Evolutionary conservation across 2,888 invertebrate genomes (phyloP).

Genomic region (Phrixothrix hirtus): DNA sequence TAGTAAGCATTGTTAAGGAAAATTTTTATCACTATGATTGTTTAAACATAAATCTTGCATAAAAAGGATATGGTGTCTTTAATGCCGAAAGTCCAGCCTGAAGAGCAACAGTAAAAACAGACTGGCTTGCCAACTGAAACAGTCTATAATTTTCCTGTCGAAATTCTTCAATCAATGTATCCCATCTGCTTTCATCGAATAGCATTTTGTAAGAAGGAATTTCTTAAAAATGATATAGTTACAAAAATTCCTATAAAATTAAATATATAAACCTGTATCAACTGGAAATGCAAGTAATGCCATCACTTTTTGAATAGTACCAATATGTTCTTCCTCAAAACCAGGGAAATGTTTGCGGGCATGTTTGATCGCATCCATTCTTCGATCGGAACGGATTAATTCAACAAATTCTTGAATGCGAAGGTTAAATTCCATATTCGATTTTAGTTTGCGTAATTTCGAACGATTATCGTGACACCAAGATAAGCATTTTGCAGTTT

Average conservation of each 20-base stretch:
- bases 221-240: conserved; percentile 51
- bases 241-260: neutral
- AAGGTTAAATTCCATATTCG: conserved; percentile 93
- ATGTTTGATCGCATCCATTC: conserved; percentile 92
- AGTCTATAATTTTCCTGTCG: conserved; percentile 91
- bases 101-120: conserved; percentile 88
- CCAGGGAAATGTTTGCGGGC: conserved; percentile 90
- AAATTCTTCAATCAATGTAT: conserved; percentile 84
- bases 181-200: conserved; percentile 75
- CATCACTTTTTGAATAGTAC: conserved; percentile 92
- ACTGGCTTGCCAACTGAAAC: conserved; percentile 89
- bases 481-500: conserved; percentile 85
- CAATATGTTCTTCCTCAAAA: conserved; percentile 83
- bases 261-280: conserved; percentile 63
- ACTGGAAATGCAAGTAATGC: conserved; percentile 92
- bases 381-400: conserved; percentile 80
- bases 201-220: conserved; percentile 72
- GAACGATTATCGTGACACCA: conserved; percentile 98
- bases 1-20: conserved; percentile 53
- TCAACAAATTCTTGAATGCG: conserved; percentile 95
- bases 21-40: conserved; percentile 3
- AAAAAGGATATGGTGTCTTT: conserved; percentile 83
- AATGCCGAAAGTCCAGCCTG: conserved; percentile 94
- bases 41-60: neutral
- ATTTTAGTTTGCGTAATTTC: conserved; percentile 90